Base-by-base conservation (phyloP, 2,888 invertebrate genomes). In the Chorisops tibialis region DNA sequence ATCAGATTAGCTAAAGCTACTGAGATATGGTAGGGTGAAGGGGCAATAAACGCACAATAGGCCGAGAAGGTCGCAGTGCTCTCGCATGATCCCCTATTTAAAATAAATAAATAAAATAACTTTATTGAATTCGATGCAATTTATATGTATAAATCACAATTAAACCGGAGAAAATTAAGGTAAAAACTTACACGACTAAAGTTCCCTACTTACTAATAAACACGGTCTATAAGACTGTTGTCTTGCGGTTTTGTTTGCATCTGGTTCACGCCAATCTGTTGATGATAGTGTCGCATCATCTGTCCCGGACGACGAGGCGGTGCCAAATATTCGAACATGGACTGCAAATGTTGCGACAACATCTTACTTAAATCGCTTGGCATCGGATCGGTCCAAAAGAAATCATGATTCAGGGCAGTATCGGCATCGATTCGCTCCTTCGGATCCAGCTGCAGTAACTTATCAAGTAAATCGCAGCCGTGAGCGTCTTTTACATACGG, bases 301-400 rank as follows among this genome's bases (percentile, higher is more conserved):
- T 87, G 85, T 7, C 84, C 85, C 0, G 85, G 82, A 71, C 93
- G 72, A 72, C 94, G 71, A 61, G 93, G 85, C 66, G 88, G 85
- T 65, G 91, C 86, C 65, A 96, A 80, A 77, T 91, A 96, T 75
- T 97, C 96, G 75, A 96, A 97, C 96, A 96, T 96, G 77, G 93
- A 94, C 67, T 83, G 92, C 66, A 86, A 88, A 81, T 91, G 90
- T 71, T 93, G 92, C 0, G 92, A 93, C 67, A 97, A 79, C 95
- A 96, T 96, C 80, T 91, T 91, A 58, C 87, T 89, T 37, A 94
- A 80, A 73, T 93, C 93, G 72, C 89, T 88, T 0, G 97, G 96
- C 90, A 95, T 91, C 0, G 99, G 98, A 75, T 96, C 95, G 4
- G 91, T 91, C 95, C 96, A 99, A 81, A 99, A 99, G 81, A 98